phyloP scores from a whole-genome alignment of 2,888 invertebrate species.

The Hoplodrina ambigua region DNA sequence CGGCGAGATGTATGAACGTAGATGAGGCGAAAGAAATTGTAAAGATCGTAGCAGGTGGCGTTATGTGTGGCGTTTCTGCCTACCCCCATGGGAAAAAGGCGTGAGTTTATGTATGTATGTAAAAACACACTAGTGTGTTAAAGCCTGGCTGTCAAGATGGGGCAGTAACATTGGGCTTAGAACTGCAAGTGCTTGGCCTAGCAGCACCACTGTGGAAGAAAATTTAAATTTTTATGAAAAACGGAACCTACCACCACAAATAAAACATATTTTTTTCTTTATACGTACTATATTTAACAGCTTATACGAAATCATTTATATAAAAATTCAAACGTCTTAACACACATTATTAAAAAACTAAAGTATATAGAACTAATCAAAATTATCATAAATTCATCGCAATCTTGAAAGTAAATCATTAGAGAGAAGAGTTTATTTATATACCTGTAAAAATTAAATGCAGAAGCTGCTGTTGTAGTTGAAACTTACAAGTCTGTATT shows the following conservation, averaged over 20 bases:
- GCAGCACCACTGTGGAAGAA: too few relatives aligned
- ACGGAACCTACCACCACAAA: not conserved
- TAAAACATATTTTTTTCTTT: slow-evolving; percentile 36
- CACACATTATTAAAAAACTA: slow-evolving; percentile 78
- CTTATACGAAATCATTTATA: slow-evolving; percentile 74
- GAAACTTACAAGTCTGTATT: slow-evolving; percentile 14
- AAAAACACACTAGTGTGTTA: too few relatives aligned
- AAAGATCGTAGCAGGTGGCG: too few relatives aligned
- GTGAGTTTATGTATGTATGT: too few relatives aligned
- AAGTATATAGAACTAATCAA: slow-evolving; percentile 79
- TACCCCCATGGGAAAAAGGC: too few relatives aligned
- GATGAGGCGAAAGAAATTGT: too few relatives aligned
- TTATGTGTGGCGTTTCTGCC: too few relatives aligned
- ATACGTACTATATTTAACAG: slow-evolving; percentile 74
- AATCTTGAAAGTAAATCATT: slow-evolving; percentile 44
- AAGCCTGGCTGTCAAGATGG: too few relatives aligned
- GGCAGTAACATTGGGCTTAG: too few relatives aligned
- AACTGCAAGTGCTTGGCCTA: too few relatives aligned
- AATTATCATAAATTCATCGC: slow-evolving; percentile 62
- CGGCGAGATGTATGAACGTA: too few relatives aligned
- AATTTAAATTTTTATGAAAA: too few relatives aligned
- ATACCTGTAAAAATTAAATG: slow-evolving; percentile 35
- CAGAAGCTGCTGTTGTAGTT: slow-evolving; percentile 23
- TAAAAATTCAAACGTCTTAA: slow-evolving; percentile 78
- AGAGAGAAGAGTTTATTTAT: slow-evolving; percentile 13